Percentiles rank a stretch among this genome's conserved stretches.
Evolutionary conservation across 2,797 vertebrate species (phyloP).

Genomic region (Platalea minor): DNA sequence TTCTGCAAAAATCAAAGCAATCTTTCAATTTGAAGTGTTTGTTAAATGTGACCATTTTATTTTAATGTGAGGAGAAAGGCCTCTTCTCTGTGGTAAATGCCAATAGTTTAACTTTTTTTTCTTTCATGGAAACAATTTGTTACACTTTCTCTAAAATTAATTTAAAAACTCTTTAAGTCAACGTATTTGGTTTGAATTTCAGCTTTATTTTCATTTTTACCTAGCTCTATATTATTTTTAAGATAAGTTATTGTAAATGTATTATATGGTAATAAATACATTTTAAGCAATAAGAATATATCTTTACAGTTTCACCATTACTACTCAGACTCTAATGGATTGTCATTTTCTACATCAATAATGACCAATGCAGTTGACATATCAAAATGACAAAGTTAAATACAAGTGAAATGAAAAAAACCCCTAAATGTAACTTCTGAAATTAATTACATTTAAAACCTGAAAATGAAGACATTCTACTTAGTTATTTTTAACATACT

Average conservation of each 20-base stretch:
- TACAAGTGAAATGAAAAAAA: background rate
- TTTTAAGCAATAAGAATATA: background rate
- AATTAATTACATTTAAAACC: background rate
- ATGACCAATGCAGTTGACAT: background rate
- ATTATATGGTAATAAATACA: background rate
- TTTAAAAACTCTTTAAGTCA: background rate
- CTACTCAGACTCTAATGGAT: background rate
- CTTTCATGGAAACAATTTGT: background rate
- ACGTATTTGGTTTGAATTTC: background rate
- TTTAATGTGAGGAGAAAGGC: background rate
- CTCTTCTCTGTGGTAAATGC: background rate
- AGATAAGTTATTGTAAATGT: background rate
- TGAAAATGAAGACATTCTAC: background rate
- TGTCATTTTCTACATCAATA: background rate
- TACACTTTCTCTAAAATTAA: background rate
- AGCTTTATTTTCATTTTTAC: background rate
- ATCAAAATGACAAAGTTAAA: background rate
- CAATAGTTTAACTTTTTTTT: background rate
- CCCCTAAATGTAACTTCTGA: background rate
- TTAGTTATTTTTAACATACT: background rate
- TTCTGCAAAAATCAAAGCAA: background rate
- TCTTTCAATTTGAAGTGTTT: background rate
- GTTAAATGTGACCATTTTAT: background rate
- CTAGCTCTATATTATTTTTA: background rate
- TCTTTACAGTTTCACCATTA: background rate